phyloP scores from a whole-genome alignment of 2,888 invertebrate species.

The Polydrusus pterygomalis region DNA sequence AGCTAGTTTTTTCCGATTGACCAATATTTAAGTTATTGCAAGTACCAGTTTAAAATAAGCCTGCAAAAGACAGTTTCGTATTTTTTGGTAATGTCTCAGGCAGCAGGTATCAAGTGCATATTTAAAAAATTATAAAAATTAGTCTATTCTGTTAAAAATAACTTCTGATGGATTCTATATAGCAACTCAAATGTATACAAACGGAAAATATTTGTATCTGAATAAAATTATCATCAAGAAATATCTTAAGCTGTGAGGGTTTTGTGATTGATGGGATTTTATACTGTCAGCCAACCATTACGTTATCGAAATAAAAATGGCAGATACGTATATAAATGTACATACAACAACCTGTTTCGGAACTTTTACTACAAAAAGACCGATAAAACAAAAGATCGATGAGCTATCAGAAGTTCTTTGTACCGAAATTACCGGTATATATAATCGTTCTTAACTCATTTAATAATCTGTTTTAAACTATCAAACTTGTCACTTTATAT shows the following conservation, averaged over 20 bases:
- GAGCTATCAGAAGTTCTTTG: constrained; percentile 46
- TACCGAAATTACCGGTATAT: constrained; percentile 25
- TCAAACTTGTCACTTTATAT: constrained; percentile 15
- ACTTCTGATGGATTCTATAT: neutral
- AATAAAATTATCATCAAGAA: constrained; percentile 44
- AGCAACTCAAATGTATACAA: constrained; percentile 6
- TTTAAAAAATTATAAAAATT: too few relatives aligned
- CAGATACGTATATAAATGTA: constrained; percentile 31
- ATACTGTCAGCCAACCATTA: constrained; percentile 46
- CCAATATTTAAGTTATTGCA: too few relatives aligned
- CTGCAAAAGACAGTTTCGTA: too few relatives aligned
- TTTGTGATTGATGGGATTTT: constrained; percentile 44
- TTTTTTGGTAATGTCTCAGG: too few relatives aligned
- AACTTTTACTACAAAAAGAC: constrained; percentile 49
- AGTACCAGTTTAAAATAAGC: too few relatives aligned
- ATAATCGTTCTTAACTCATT: constrained; percentile 21
- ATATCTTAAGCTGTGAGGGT: constrained; percentile 40
- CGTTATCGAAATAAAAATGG: constrained; percentile 25
- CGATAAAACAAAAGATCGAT: constrained; percentile 54
- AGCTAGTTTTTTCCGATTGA: too few relatives aligned
- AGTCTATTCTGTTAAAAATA: too few relatives aligned
- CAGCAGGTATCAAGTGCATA: too few relatives aligned
- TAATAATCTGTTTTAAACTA: constrained; percentile 21
- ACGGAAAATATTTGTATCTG: constrained; percentile 48
- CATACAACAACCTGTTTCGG: constrained; percentile 45